Percentiles rank a stretch among this genome's conserved stretches.
Evolutionary conservation across 2,888 invertebrate species (phyloP).

Genomic region (Eudasyphora cyanicolor): DNA sequence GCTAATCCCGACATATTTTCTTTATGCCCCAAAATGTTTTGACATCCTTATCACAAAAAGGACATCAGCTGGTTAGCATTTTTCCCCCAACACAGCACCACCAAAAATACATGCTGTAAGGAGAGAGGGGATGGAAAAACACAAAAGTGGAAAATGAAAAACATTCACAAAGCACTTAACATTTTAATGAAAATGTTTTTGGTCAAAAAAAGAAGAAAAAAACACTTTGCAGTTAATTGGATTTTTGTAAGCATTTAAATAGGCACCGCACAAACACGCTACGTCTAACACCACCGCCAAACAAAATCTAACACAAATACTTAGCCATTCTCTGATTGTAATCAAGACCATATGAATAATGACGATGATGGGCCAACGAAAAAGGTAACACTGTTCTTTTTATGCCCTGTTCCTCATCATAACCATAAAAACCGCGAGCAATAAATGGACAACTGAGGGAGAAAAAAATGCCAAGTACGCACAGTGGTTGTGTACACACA

Average conservation of each 20-base stretch:
- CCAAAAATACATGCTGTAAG: not conserved
- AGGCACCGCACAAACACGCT: not conserved
- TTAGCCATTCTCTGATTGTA: not conserved
- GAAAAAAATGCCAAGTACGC: not conserved
- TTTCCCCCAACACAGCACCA: constrained; percentile 1
- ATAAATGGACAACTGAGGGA: constrained; percentile 17
- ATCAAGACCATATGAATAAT: constrained; percentile 22
- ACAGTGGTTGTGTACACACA: no score
- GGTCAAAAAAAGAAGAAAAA: not conserved
- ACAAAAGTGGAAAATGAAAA: constrained; percentile 9
- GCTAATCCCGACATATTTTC: constrained; percentile 56
- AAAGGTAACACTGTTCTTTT: constrained; percentile 9
- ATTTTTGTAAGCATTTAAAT: constrained; percentile 58
- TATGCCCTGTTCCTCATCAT: constrained; percentile 18
- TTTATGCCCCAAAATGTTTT: constrained; percentile 20
- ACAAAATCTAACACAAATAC: not conserved
- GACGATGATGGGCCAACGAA: constrained; percentile 15
- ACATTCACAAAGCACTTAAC: constrained; percentile 18
- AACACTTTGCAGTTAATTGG: constrained; percentile 63
- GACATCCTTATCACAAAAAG: constrained; percentile 59
- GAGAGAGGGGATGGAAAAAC: not conserved
- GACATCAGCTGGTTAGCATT: constrained; percentile 61
- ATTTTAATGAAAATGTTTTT: constrained; percentile 62
- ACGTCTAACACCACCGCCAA: not conserved
- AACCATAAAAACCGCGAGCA: constrained; percentile 47